Conservation (phyloP, 2,888 invertebrate species). For the Heliconius aoede region DNA sequence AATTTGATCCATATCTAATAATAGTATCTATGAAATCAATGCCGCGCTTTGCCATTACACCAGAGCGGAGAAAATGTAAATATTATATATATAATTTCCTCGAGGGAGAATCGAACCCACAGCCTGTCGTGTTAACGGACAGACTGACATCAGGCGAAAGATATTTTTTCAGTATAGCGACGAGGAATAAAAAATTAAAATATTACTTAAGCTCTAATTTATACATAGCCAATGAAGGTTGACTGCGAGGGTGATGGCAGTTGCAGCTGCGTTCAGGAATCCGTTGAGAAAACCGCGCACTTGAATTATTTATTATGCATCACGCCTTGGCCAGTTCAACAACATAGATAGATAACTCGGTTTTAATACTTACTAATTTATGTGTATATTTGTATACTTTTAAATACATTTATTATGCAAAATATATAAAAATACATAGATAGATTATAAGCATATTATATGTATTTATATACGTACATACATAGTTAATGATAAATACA, state of each 20-base stretch:
- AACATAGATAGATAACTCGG: conserved; percentile 19
- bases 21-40: too few species aligned
- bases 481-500: neutral
- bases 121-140: neutral
- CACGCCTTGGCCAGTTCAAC: conserved; percentile 50
- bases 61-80: too few species aligned
- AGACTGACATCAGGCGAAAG: neutral
- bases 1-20: too few species aligned
- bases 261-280: conserved; percentile 80
- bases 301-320: conserved; percentile 74
- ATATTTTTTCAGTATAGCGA: neutral
- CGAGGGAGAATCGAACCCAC: too few species aligned
- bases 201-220: conserved; percentile 62
- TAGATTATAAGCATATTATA: too few species aligned
- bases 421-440: too few species aligned
- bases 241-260: conserved; percentile 68
- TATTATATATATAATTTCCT: too few species aligned
- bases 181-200: neutral
- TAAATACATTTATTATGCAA: too few species aligned
- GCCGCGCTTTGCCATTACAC: too few species aligned
- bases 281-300: conserved; percentile 77
- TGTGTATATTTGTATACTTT: conserved; percentile 3
- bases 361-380: conserved; percentile 10
- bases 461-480: conserved; percentile 6
- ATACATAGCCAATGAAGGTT: conserved; percentile 72